Percentiles rank a stretch among this genome's conserved stretches.
phyloP scores from a whole-genome alignment of 2,113 vertebrate genomes.

The Ramphastos sulfuratus region DNA sequence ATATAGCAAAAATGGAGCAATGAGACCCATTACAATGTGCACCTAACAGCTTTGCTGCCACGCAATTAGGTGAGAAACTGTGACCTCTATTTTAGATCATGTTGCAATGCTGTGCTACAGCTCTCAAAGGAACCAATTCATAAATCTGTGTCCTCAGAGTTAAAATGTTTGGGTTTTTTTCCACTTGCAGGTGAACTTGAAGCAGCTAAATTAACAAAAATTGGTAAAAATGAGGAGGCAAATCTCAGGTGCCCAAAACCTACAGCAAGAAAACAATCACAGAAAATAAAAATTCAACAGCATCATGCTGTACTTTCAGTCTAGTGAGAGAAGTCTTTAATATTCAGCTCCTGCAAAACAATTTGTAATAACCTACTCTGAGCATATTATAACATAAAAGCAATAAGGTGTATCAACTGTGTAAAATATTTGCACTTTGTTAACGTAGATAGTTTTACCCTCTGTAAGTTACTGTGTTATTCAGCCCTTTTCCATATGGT shows the following conservation, averaged over 20 bases:
- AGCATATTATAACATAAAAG: not conserved
- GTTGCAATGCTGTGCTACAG: not conserved
- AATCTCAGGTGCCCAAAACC: not conserved
- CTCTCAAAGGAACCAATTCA: not conserved
- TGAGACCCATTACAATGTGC: fast-evolving
- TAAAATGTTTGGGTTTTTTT: not conserved
- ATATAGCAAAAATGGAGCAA: not conserved
- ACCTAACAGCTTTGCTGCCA: not conserved
- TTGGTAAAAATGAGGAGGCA: fast-evolving
- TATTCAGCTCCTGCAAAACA: not conserved
- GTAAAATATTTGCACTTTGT: not conserved
- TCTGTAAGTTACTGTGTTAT: not conserved
- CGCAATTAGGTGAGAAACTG: not conserved
- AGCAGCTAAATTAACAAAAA: not conserved
- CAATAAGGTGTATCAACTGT: not conserved
- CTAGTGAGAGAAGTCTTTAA: not conserved
- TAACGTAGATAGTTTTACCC: not conserved
- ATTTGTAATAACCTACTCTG: not conserved
- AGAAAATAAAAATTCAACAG: not conserved
- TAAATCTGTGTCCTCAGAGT: not conserved
- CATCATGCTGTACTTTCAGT: not conserved
- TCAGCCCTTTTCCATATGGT: not conserved
- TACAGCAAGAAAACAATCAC: not conserved
- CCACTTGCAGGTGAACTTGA: not conserved
- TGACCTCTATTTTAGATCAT: not conserved